phyloP scores from a whole-genome alignment of 2,888 invertebrate species.

The Thecophora atra region DNA sequence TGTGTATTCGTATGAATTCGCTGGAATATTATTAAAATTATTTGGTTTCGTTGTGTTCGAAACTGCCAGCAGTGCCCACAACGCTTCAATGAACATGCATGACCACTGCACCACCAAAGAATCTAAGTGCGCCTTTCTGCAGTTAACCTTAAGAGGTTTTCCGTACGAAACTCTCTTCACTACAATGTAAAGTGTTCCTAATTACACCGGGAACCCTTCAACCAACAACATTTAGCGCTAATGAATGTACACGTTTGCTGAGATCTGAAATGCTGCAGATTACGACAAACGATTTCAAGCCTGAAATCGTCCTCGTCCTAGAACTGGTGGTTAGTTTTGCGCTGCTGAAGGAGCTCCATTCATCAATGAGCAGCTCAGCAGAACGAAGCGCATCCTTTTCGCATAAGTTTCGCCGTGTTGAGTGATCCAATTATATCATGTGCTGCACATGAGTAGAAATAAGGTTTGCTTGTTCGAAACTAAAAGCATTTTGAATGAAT shows the following conservation, averaged over 20 bases:
- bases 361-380: no score
- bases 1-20: neutral
- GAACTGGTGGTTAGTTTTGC: no score
- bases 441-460: no score
- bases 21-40: slow-evolving; percentile 24
- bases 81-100: neutral
- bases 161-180: neutral
- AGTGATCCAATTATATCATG: no score
- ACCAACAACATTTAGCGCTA: neutral
- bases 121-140: neutral
- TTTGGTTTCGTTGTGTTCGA: neutral
- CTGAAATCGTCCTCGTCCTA: no score
- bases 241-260: neutral
- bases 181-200: neutral
- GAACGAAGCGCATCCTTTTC: no score
- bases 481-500: no score
- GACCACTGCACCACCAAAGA: neutral
- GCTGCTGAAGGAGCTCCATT: no score
- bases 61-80: slow-evolving; percentile 9
- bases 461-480: no score
- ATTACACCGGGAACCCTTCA: neutral
- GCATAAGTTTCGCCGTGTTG: no score
- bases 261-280: neutral
- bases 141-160: slow-evolving; percentile 5
- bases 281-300: neutral